Evolutionary conservation across 2,113 vertebrate genomes (phyloP), one percentile per base, ranked within the genome.

Genomic region (Tonatia bakeri): DNA sequence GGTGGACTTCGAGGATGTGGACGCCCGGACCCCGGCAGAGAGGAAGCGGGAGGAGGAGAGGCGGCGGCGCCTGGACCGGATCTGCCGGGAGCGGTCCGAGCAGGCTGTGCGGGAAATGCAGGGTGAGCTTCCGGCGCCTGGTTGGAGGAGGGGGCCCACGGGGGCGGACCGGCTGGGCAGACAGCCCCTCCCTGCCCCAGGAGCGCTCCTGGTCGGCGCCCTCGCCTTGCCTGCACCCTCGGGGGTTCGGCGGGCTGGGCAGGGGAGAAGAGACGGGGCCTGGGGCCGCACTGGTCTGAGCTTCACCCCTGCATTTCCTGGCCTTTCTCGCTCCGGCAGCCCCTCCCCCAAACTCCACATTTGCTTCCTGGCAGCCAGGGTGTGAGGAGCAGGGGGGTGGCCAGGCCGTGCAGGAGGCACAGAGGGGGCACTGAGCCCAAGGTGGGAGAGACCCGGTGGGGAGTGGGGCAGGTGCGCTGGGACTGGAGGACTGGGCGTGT

Each of bases 1-100:
- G 99, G 99, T 99, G 93, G 99, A 99, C 97, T 99, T 99, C 97
- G 98, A 99, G 84, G 99, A 99, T 75, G 96, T 98, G 3, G 97
- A 98, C 69, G 98, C 98, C 16, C 98, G 99, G 97, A 99, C 99
- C 0, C 88, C 98, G 65, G 98, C 98, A 36, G 99, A 99, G 94
- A 98, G 99, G 82, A 99, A 97, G 82, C 98, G 99, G 72, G 99
- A 99, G 75, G 99, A 99, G 69, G 99, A 99, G 75, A 99, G 98
- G 87, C 99, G 98, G 89, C 99, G 98, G 90, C 98, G 98, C 50
- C 38, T 99, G 97, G 98, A 99, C 36, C 98, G 95, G n/a, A 98
- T 99, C 96, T 99, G 99, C 95, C 99, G 98, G 90, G 99, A 98
- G n/a, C 99, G 98, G 97, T 99, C 99, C 67, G 98, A 98, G 87